phyloP scores from a whole-genome alignment of 2,797 vertebrate species.

The Chanos chanos region DNA sequence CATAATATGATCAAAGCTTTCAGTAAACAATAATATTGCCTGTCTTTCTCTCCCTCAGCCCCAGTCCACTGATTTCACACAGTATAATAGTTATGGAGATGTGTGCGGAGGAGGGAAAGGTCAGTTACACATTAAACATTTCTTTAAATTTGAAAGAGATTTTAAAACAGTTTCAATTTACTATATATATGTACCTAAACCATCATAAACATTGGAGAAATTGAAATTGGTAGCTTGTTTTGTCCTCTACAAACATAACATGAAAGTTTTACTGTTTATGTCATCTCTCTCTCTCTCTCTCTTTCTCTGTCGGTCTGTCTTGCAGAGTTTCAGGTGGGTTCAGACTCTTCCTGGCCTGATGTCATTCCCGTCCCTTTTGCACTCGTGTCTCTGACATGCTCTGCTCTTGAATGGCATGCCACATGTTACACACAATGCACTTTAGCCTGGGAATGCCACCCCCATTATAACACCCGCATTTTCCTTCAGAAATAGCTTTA shows the following conservation, averaged over 20 bases:
- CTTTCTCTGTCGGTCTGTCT: too few relatives aligned
- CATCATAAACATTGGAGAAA: too few relatives aligned
- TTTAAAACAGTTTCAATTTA: too few relatives aligned
- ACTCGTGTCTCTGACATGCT: not conserved
- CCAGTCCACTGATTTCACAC: conserved; percentile 81
- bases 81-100: conserved; percentile 79
- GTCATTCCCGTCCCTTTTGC: too few relatives aligned
- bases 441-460: not conserved
- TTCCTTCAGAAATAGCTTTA: not conserved
- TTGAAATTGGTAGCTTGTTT: not conserved
- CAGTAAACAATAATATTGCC: not conserved
- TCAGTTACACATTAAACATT: conserved; percentile 49
- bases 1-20: not conserved
- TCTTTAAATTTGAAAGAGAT: not conserved
- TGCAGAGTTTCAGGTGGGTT: conserved; percentile 81
- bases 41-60: conserved; percentile 66
- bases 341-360: not conserved
- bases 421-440: too few relatives aligned
- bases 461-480: not conserved
- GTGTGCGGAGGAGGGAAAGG: conserved; percentile 79
- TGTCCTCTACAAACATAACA: not conserved
- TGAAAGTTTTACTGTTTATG: not conserved
- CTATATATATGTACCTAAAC: too few relatives aligned
- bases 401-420: not conserved
- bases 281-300: too few relatives aligned